phyloP scores from a whole-genome alignment of 2,797 vertebrate species.

The Martes flavigula region DNA sequence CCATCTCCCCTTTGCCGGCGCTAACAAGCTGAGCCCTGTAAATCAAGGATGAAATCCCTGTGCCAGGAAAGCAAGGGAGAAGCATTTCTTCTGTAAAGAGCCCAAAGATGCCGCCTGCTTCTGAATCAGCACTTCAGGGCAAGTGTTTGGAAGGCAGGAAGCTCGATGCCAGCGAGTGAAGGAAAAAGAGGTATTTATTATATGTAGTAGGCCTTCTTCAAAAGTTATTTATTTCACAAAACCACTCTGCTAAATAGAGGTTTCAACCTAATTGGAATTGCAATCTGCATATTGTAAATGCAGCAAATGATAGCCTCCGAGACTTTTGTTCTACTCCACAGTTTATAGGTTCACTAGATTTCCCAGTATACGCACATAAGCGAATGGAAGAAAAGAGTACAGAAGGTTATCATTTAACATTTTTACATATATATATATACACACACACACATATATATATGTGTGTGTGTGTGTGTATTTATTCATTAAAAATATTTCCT shows the following conservation, averaged over 20 bases:
- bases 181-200: constrained; percentile 57
- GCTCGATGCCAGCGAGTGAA: constrained; percentile 40
- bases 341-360: background rate
- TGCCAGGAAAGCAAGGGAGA: constrained; percentile 68
- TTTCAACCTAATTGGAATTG: constrained; percentile 67
- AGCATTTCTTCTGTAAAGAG: constrained; percentile 69
- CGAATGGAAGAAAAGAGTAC: constrained; percentile 36
- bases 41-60: constrained; percentile 82
- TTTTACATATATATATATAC: background rate
- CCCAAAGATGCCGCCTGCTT: constrained; percentile 72
- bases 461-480: background rate
- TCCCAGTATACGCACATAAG: background rate
- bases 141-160: constrained; percentile 65
- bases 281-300: constrained; percentile 72
- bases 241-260: constrained; percentile 76
- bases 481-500: background rate
- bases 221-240: constrained; percentile 78
- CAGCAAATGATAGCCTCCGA: background rate
- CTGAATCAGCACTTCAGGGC: constrained; percentile 79
- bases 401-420: constrained; percentile 23
- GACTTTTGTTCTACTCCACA: background rate
- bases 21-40: constrained; percentile 80
- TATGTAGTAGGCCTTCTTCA: constrained; percentile 51
- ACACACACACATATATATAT: too few relatives aligned
- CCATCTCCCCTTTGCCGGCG: constrained; percentile 53